Conservation (phyloP, 2,113 vertebrate species). For the Nothocercus julius region DNA sequence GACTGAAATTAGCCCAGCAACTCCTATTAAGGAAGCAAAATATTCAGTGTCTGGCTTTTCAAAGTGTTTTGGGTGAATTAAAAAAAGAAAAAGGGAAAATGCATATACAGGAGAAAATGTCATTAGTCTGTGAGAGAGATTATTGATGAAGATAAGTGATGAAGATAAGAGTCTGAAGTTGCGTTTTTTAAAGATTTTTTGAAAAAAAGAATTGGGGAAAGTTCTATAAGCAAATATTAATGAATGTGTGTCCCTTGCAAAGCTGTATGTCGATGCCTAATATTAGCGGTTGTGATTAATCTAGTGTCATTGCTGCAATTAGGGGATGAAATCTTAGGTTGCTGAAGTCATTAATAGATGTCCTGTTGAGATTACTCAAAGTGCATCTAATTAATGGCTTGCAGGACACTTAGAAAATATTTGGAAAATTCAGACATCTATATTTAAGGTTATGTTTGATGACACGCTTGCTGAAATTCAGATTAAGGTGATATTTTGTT, state of each 20-base stretch:
- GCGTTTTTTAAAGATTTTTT: background rate
- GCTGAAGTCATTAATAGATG: background rate
- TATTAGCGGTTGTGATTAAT: conserved; percentile 25
- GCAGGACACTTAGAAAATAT: background rate
- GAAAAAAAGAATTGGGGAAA: background rate
- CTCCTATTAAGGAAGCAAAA: background rate
- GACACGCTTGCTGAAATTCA: background rate
- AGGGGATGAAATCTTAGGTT: background rate
- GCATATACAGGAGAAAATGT: no score
- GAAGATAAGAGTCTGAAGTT: no score
- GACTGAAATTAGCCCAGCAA: background rate
- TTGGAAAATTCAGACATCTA: background rate
- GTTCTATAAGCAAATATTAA: background rate
- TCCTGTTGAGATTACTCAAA: background rate
- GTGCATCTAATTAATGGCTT: background rate
- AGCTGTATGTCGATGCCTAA: background rate
- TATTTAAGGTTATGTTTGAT: background rate
- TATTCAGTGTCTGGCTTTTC: background rate
- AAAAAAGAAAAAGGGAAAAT: background rate
- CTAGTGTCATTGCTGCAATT: background rate
- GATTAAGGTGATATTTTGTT: background rate
- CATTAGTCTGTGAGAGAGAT: no score
- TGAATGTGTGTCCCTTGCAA: background rate
- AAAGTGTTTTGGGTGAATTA: background rate
- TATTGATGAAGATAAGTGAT: no score